phyloP scores from a whole-genome alignment of 2,888 invertebrate species.

The Philonicus albiceps region DNA sequence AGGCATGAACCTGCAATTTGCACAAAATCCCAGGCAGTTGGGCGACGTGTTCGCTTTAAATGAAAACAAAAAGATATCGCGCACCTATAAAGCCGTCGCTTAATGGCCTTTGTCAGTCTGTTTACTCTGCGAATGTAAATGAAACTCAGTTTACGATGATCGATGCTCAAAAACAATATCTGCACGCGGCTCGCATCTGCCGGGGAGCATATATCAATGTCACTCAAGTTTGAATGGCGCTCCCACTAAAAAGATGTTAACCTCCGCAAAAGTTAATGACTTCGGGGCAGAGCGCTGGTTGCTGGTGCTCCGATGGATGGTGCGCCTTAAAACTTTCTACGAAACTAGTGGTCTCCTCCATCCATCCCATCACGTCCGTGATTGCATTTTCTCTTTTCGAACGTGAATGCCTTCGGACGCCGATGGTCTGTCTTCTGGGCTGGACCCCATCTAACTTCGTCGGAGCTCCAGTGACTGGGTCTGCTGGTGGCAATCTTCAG shows the following conservation, averaged over 20 bases:
- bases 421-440: background rate
- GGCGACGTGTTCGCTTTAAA: background rate
- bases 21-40: background rate
- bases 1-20: background rate
- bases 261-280: slow-evolving; percentile 29
- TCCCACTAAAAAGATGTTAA: slow-evolving; percentile 32
- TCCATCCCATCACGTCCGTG: background rate
- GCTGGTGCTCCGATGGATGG: background rate
- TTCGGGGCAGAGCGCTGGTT: background rate
- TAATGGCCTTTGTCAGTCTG: slow-evolving; percentile 29
- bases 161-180: slow-evolving; percentile 34
- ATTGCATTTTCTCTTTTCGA: slow-evolving; percentile 6
- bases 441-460: background rate
- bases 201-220: slow-evolving; percentile 25
- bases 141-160: slow-evolving; percentile 15
- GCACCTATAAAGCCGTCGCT: background rate
- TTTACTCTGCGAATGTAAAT: slow-evolving; percentile 13
- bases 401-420: background rate
- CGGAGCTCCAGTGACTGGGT: background rate
- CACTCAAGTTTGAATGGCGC: background rate
- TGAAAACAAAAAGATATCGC: background rate
- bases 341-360: background rate
- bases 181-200: slow-evolving; percentile 5
- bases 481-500: background rate
- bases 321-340: slow-evolving; percentile 27